These are phyloP conservation scores for Typhlichthys eigenmanni DNA, from an alignment of 2,797 vertebrate species.

Conservation along the genomic window DNA sequence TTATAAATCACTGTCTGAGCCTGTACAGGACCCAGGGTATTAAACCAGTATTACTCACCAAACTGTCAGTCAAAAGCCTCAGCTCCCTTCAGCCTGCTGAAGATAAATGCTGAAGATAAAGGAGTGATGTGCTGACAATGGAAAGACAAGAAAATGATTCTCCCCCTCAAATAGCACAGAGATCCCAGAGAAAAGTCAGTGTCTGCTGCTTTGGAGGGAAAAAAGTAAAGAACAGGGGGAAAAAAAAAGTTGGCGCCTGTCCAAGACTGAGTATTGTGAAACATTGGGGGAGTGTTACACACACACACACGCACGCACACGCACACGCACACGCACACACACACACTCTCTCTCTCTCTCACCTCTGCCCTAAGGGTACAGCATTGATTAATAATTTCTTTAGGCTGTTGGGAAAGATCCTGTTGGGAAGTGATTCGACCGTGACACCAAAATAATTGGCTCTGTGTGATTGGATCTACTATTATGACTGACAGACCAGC, in stretches of 20 bases:
- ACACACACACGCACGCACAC: background rate
- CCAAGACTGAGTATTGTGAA: slow-evolving; percentile 39
- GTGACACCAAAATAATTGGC: slow-evolving; percentile 47
- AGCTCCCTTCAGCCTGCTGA: slow-evolving; percentile 50
- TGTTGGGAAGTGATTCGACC: slow-evolving; percentile 49
- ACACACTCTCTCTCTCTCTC: slow-evolving; percentile 32
- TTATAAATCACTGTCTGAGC: slow-evolving; percentile 77
- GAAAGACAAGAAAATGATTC: slow-evolving; percentile 47
- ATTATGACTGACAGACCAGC: slow-evolving; percentile 31
- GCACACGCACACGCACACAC: background rate
- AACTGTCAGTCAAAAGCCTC: slow-evolving; percentile 39
- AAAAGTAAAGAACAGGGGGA: slow-evolving; percentile 17
- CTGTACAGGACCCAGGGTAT: slow-evolving; percentile 59
- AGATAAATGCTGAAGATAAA: slow-evolving; percentile 66
- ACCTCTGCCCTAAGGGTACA: slow-evolving; percentile 33
- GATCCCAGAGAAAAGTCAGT: slow-evolving; percentile 15
- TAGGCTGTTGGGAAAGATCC: slow-evolving; percentile 48
- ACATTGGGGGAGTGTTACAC: slow-evolving; percentile 28
- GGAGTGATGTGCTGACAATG: slow-evolving; percentile 63
- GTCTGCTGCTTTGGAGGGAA: slow-evolving; percentile 32
- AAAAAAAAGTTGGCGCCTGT: slow-evolving; percentile 27
- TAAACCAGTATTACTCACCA: slow-evolving; percentile 49
- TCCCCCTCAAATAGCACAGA: slow-evolving; percentile 22
- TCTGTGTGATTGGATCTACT: slow-evolving; percentile 47
- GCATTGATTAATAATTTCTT: slow-evolving; percentile 57